These are phyloP conservation scores for Pyrocephalus nanus DNA, from an alignment of 2,797 vertebrate species.

Conservation along the genomic window DNA sequence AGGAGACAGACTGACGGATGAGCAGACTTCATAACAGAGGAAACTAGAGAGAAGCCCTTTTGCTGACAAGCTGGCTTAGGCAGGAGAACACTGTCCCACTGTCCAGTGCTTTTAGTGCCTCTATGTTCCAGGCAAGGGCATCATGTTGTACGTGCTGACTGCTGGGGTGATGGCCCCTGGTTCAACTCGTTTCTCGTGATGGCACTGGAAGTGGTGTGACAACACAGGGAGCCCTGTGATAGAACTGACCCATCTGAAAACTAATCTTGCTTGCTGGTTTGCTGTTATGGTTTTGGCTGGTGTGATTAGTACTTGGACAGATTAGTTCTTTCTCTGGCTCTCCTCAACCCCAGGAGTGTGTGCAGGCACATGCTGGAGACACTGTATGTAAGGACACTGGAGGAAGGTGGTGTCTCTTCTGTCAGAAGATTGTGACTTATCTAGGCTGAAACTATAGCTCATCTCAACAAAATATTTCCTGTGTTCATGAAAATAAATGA, in stretches of 20 bases:
- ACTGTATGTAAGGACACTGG: fast-evolving
- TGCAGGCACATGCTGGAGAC: not conserved
- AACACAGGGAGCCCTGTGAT: not conserved
- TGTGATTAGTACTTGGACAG: not conserved
- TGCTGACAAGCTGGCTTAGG: not conserved
- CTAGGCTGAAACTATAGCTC: not conserved
- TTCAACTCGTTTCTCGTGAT: not conserved
- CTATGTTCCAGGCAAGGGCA: fast-evolving
- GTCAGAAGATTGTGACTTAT: not conserved
- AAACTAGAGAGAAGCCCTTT: not conserved
- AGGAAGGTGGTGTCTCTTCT: not conserved
- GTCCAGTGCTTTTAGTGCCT: not conserved
- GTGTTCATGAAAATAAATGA: not conserved
- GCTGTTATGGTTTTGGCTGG: not conserved
- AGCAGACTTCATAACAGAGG: not conserved
- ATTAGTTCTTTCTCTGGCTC: not conserved
- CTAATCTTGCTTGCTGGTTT: not conserved
- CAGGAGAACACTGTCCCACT: not conserved
- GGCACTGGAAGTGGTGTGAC: not conserved
- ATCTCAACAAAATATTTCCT: not conserved
- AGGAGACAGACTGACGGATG: not conserved
- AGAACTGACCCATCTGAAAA: not conserved
- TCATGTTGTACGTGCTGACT: fast-evolving
- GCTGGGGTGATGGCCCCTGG: no score
- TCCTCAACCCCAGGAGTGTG: fast-evolving